phyloP scores from a whole-genome alignment of 2,113 vertebrate species.

The Petroica traversi region DNA sequence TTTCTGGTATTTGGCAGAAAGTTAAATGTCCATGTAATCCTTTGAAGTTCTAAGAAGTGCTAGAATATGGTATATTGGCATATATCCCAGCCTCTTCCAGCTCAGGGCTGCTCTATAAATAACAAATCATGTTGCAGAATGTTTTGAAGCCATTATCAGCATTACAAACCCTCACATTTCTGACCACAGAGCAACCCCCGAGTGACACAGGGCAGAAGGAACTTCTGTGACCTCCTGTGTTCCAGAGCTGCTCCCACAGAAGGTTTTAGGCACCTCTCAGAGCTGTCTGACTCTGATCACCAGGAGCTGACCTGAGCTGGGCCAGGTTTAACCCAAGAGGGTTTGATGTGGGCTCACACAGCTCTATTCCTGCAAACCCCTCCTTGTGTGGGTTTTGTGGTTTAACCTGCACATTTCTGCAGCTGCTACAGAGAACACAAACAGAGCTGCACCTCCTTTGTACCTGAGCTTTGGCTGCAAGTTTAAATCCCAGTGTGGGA shows the following conservation, averaged over 20 bases:
- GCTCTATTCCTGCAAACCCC: neutral
- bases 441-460: neutral
- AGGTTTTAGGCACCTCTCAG: neutral
- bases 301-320: neutral
- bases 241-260: neutral
- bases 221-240: neutral
- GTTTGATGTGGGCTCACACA: neutral
- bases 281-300: neutral
- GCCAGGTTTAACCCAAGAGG: neutral
- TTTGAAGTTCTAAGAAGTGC: constrained; percentile 17
- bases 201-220: neutral
- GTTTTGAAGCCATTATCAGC: neutral
- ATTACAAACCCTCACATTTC: neutral
- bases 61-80: neutral
- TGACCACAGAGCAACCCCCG: neutral
- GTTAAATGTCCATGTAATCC: neutral
- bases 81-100: neutral
- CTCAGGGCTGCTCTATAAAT: neutral
- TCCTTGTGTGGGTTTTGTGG: neutral
- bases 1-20: constrained; percentile 32
- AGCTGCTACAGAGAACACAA: neutral
- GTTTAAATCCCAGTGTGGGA: neutral
- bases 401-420: neutral
- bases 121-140: neutral
- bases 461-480: neutral